These are phyloP conservation scores for Trididemnum nubilum DNA, from an alignment of 23 tunicate species.

Conservation along the genomic window DNA sequence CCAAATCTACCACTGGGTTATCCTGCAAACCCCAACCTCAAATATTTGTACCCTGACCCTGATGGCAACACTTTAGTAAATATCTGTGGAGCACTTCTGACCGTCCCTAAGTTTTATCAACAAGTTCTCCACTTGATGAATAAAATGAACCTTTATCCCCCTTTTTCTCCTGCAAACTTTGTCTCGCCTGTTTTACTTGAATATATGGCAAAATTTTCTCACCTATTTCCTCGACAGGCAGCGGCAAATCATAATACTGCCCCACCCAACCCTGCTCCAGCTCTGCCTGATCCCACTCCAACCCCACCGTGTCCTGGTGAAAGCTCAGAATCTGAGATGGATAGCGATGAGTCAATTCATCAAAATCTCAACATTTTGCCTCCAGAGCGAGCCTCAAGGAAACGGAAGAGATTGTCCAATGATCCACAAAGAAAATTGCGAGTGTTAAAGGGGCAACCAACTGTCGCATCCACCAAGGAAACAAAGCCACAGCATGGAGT, in stretches of 20 bases:
- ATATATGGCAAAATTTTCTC: slow-evolving; percentile 1
- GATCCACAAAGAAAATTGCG: background rate
- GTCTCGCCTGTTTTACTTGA: slow-evolving; percentile 65
- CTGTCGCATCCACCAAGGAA: background rate
- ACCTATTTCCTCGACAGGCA: background rate
- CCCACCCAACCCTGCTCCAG: background rate
- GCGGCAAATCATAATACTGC: background rate
- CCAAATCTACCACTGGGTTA: slow-evolving; percentile 72
- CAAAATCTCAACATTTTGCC: slow-evolving; percentile 21
- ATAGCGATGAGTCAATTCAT: slow-evolving; percentile 34
- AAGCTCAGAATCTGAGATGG: slow-evolving; percentile 58
- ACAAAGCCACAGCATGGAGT: background rate
- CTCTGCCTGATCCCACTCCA: background rate
- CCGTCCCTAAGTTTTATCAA: slow-evolving; percentile 80
- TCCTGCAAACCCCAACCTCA: slow-evolving; percentile 59
- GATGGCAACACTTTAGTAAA: slow-evolving; percentile 67
- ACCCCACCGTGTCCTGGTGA: background rate
- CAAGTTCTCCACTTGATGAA: slow-evolving; percentile 91
- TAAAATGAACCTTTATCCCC: slow-evolving; percentile 75
- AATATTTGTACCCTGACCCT: slow-evolving; percentile 81
- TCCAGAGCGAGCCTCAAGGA: slow-evolving; percentile 5
- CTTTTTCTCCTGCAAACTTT: slow-evolving; percentile 56
- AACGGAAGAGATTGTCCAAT: slow-evolving; percentile 21
- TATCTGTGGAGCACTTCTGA: slow-evolving; percentile 71
- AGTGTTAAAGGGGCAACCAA: background rate